These are phyloP conservation scores for Cepaea hortensis DNA, from an alignment of 2,888 invertebrate species.

Conservation along the genomic window DNA sequence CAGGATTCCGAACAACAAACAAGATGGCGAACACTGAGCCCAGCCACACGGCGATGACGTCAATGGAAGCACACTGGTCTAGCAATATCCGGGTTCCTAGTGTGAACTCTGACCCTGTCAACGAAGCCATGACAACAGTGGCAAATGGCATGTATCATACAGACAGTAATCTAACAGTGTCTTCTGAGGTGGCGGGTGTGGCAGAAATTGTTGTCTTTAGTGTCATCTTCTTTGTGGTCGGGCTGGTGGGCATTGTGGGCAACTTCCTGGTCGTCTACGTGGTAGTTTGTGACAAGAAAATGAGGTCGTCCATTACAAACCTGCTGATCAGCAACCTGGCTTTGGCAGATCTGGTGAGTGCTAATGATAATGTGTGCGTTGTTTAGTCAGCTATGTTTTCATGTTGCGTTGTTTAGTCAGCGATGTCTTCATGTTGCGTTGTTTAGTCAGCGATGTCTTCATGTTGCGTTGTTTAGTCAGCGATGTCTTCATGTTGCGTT, in stretches of 20 bases:
- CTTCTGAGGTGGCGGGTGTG: background rate
- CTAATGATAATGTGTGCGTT: background rate
- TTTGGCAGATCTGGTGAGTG: slow-evolving; percentile 69
- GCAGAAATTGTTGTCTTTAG: slow-evolving; percentile 53
- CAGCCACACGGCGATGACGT: no score
- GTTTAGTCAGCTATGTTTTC: no score
- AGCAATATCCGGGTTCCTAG: no score
- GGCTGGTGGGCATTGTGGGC: slow-evolving; percentile 72
- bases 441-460: no score
- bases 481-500: no score
- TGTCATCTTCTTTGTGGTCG: slow-evolving; percentile 70
- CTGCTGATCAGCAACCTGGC: slow-evolving; percentile 75
- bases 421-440: background rate
- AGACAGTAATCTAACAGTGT: background rate
- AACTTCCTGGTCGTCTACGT: slow-evolving; percentile 74
- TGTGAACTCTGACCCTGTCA: no score
- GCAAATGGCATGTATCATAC: background rate
- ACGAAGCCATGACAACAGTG: no score
- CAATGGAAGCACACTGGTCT: no score
- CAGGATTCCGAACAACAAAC: no score
- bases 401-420: no score
- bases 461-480: no score
- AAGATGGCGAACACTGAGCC: no score
- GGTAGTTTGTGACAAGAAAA: slow-evolving; percentile 72
- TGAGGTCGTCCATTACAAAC: slow-evolving; percentile 74